phyloP scores from a whole-genome alignment of 2,888 invertebrate species.

The Andrena minutula region DNA sequence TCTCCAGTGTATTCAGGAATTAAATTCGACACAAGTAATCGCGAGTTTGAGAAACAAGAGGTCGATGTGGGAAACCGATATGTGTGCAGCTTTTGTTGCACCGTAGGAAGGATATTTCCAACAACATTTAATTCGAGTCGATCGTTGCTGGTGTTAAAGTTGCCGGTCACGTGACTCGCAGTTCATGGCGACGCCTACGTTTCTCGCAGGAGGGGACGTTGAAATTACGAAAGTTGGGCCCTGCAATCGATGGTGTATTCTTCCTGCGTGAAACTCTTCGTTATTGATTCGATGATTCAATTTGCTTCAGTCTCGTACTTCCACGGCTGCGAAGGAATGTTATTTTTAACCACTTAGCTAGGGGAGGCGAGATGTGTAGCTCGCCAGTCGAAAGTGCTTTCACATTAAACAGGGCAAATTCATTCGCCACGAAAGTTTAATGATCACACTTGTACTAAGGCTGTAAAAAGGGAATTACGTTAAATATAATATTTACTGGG shows the following conservation, averaged over 20 bases:
- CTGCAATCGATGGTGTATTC: not conserved
- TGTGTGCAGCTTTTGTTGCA: not conserved
- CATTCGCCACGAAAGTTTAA: too few relatives aligned
- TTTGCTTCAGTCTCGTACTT: not conserved
- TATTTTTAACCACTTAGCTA: not conserved
- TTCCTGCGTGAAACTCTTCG: not conserved
- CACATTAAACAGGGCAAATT: too few relatives aligned
- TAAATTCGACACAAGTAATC: not conserved
- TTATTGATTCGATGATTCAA: conserved; percentile 11
- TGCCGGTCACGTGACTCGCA: not conserved
- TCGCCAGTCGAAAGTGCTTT: too few relatives aligned
- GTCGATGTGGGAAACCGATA: not conserved
- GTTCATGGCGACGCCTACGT: conserved; percentile 1
- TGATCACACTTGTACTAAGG: too few relatives aligned
- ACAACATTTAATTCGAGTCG: not conserved
- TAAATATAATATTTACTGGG: too few relatives aligned
- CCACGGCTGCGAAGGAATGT: not conserved
- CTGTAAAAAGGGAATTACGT: too few relatives aligned
- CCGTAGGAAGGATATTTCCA: not conserved
- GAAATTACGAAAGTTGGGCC: conserved; percentile 16
- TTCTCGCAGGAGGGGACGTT: not conserved
- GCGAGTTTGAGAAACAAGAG: not conserved
- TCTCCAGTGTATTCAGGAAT: not conserved
- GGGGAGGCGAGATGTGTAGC: too few relatives aligned
- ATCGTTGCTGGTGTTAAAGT: not conserved